Evolutionary conservation across 2,797 vertebrate genomes (phyloP).

Genomic region (Ctenopoma multispine): DNA sequence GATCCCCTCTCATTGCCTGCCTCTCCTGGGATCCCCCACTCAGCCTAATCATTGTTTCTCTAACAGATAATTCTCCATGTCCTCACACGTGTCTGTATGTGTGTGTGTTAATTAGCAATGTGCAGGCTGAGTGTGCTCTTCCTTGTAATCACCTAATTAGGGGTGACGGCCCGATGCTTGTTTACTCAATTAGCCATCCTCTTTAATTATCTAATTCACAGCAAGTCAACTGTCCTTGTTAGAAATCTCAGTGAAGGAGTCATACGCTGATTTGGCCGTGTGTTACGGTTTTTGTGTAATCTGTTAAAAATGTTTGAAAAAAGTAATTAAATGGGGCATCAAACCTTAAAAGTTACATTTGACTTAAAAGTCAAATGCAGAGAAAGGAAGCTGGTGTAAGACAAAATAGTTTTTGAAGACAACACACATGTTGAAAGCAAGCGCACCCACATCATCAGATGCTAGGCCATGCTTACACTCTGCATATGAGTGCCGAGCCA

Average conservation of each 20-base stretch:
- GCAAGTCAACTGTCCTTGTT: conserved; percentile 85
- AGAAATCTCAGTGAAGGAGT: conserved; percentile 64
- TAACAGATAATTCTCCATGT: conserved; percentile 90
- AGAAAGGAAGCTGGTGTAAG: not conserved
- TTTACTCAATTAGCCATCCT: conserved; percentile 99
- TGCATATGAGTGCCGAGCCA: conserved; percentile 46
- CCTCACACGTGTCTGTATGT: conserved; percentile 67
- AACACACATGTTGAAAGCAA: not conserved
- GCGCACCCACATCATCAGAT: conserved; percentile 32
- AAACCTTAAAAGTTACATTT: too few species aligned
- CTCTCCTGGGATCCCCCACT: conserved; percentile 82
- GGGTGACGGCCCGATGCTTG: conserved; percentile 94
- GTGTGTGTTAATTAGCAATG: conserved; percentile 91
- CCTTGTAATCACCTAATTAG: conserved; percentile 97
- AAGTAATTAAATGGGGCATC: not conserved
- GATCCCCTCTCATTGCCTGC: conserved; percentile 52
- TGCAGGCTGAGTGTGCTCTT: conserved; percentile 84
- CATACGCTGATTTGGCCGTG: conserved; percentile 13
- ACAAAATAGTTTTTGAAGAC: conserved; percentile 1
- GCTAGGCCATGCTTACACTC: conserved; percentile 60
- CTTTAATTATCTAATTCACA: conserved; percentile 95
- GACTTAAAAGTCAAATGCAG: conserved; percentile 3
- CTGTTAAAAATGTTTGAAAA: conserved; percentile 13
- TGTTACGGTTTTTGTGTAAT: not conserved
- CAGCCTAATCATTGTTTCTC: conserved; percentile 89